Base-by-base conservation (phyloP, 2,888 invertebrate species). In the Nipponacmea schrenckii region DNA sequence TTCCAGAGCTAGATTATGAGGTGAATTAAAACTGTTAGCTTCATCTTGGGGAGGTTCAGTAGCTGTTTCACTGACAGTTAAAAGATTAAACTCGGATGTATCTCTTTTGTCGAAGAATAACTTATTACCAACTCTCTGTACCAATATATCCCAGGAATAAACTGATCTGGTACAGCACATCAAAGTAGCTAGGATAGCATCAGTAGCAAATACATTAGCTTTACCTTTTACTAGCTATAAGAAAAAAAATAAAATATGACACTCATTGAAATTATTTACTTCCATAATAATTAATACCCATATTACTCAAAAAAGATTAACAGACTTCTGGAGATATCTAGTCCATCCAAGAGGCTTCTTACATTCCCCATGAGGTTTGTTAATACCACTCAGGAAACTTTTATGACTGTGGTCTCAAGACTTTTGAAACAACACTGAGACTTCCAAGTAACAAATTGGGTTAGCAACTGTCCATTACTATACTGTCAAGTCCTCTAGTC, bases 91-190 rank as follows among this genome's bases (percentile, higher is more conserved):
- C 89, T 97, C 97, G 0, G 97, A 97, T 89, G 97, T 96, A 90
- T 98, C 98, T 77, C 99, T 93, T 90, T 98, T 99, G 89, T 99
- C 99, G 89, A 99, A 94, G 91, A 99, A 99, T 75, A 99, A 90
- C 90, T 90, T 91, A 80, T 91, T 89, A 64, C 90, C 91, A 46
- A 91, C 88, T 67, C 90, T 87, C 80, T 90, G 87, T 3, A 98
- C 97, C 67, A 99, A 96, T 86, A 99, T 96, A 89, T 99, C 99
- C 99, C 99, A 99, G 2, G 98, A 98, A 89, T 98, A 98, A 85
- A 95, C 96, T 66, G 98, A 98, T 44, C 99, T 93, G 0, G 98
- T 96, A 89, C 96, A 96, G 90, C 98, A 97, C 99, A 99, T 99
- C 79, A 99, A 94, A 1, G 98, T 97, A 1, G 98, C 97, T 85